These are phyloP conservation scores for Chrysomallon squamiferum DNA, from an alignment of 1,140 invertebrate species.

Conservation along the genomic window DNA sequence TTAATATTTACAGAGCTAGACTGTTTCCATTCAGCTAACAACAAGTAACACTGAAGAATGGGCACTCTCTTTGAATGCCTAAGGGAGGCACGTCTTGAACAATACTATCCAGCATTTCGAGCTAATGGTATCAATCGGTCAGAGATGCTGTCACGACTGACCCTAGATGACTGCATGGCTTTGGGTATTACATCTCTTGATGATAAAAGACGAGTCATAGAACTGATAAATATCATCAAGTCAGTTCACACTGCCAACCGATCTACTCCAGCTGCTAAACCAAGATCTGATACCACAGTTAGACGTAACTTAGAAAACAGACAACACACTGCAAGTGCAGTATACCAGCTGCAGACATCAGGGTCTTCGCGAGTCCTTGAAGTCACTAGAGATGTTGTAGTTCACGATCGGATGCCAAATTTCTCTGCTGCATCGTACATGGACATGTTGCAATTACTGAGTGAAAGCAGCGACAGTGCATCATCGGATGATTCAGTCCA, in stretches of 20 bases:
- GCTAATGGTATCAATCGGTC: conserved; percentile 56
- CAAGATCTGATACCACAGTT: conserved; percentile 6
- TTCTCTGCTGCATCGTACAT: conserved; percentile 25
- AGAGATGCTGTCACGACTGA: conserved; percentile 48
- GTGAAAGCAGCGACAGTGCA: conserved; percentile 18
- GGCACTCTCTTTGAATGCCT: conserved; percentile 59
- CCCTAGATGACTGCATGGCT: conserved; percentile 46
- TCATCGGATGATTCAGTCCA: conserved; percentile 8
- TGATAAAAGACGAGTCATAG: conserved; percentile 48
- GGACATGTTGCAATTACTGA: conserved; percentile 23
- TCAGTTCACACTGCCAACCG: conserved; percentile 35
- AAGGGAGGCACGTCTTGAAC: conserved; percentile 53
- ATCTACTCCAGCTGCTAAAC: not conserved
- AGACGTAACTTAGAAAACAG: conserved; percentile 4
- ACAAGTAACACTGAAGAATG: conserved; percentile 29
- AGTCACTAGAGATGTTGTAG: conserved; percentile 21
- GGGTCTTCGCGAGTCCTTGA: conserved; percentile 11
- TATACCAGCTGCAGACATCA: too few species aligned
- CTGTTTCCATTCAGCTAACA: too few species aligned
- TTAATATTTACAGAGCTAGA: too few species aligned
- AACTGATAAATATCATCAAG: conserved; percentile 58
- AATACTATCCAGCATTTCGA: conserved; percentile 54
- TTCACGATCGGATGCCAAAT: conserved; percentile 26
- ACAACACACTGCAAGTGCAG: not conserved
- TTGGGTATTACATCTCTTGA: conserved; percentile 51